Evolutionary conservation across 1,140 invertebrate species (phyloP).

Genomic region (Drosophila ogumai): DNA sequence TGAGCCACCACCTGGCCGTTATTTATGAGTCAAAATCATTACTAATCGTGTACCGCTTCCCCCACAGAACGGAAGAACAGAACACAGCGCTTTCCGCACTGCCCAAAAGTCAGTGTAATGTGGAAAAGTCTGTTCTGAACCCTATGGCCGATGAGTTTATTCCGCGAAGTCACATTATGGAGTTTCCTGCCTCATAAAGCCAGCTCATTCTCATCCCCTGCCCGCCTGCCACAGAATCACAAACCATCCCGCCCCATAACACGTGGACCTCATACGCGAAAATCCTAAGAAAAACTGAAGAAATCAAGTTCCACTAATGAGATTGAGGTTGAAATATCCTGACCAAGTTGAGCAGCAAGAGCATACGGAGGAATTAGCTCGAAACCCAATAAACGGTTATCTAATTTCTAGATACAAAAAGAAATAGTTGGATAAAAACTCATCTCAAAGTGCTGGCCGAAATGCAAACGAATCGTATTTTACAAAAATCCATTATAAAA

Average conservation of each 20-base stretch:
- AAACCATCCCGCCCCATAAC: conserved; percentile 51
- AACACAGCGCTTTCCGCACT: conserved; percentile 75
- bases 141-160: conserved; percentile 92
- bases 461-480: conserved; percentile 75
- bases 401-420: conserved; percentile 27
- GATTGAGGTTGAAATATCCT: conserved; percentile 40
- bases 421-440: conserved; percentile 23
- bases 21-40: neutral
- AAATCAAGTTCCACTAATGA: conserved; percentile 41
- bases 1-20: neutral
- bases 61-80: conserved; percentile 70
- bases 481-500: conserved; percentile 39
- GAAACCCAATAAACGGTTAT: conserved; percentile 21
- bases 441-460: conserved; percentile 53
- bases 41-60: neutral
- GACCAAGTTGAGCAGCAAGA: conserved; percentile 35
- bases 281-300: conserved; percentile 43
- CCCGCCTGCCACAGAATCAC: conserved; percentile 34
- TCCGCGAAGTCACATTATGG: conserved; percentile 85
- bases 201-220: conserved; percentile 9
- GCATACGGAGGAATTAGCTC: conserved; percentile 37
- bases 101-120: conserved; percentile 80
- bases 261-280: conserved; percentile 54
- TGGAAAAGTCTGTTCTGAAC: conserved; percentile 89
- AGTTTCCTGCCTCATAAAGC: conserved; percentile 72